Evolutionary conservation across 2,797 vertebrate genomes (phyloP).

Genomic region (Balearica regulorum): DNA sequence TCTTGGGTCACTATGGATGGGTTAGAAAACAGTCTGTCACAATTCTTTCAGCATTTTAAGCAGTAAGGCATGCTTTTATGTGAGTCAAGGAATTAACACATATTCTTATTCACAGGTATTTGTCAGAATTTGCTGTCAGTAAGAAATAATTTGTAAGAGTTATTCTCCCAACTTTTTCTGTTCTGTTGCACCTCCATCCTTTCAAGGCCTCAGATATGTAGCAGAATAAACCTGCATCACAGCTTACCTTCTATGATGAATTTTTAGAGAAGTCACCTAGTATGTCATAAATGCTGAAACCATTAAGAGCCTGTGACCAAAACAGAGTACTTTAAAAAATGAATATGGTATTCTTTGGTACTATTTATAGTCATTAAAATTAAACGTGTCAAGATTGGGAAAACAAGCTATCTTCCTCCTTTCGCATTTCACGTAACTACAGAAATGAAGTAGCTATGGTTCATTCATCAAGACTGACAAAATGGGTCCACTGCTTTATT

Average conservation of each 20-base stretch:
- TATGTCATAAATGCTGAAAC: constrained; percentile 10
- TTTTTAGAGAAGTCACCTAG: not conserved
- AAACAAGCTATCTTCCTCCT: constrained; percentile 39
- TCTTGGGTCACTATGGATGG: not conserved
- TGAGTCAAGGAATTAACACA: not conserved
- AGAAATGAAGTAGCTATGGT: constrained; percentile 15
- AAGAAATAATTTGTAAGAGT: not conserved
- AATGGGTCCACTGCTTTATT: not conserved
- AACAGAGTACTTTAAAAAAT: constrained; percentile 38
- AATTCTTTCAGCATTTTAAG: not conserved
- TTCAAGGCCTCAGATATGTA: not conserved
- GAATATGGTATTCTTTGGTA: constrained; percentile 26
- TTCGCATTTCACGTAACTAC: constrained; percentile 35
- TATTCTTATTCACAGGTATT: not conserved
- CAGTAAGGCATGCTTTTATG: not conserved
- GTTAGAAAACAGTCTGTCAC: not conserved
- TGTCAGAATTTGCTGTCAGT: not conserved
- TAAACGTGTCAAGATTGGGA: constrained; percentile 41
- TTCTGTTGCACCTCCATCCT: not conserved
- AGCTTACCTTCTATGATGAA: not conserved
- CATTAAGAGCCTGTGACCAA: not conserved
- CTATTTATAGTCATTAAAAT: constrained; percentile 43
- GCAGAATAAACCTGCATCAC: not conserved
- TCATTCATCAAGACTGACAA: constrained; percentile 40
- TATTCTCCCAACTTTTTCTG: not conserved